phyloP scores from a whole-genome alignment of 2,888 invertebrate species.

The Dascillus cervinus region DNA sequence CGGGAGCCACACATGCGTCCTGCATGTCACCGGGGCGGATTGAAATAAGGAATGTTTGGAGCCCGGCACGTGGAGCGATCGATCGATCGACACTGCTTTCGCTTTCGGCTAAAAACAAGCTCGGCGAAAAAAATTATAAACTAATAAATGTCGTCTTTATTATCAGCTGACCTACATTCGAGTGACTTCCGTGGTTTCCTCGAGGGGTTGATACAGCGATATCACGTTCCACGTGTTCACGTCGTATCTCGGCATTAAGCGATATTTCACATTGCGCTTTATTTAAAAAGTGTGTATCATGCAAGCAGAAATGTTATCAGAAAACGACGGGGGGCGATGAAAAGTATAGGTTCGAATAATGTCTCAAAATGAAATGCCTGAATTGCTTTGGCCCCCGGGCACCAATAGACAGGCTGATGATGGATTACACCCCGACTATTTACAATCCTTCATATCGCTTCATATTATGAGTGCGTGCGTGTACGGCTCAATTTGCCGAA shows the following conservation, averaged over 20 bases:
- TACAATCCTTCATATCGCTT: constrained; percentile 15
- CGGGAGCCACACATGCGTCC: too few relatives aligned
- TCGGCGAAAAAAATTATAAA: too few relatives aligned
- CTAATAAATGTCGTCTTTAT: too few relatives aligned
- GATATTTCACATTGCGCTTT: too few relatives aligned
- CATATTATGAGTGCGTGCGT: constrained; percentile 9
- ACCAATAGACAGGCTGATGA: constrained; percentile 33
- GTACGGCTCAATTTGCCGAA: constrained; percentile 9
- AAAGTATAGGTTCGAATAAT: constrained; percentile 28
- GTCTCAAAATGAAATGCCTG: constrained; percentile 28
- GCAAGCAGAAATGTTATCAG: constrained; percentile 29
- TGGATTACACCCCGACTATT: constrained; percentile 27
- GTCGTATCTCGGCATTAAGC: neutral
- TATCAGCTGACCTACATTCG: neutral
- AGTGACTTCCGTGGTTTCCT: neutral
- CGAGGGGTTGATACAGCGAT: neutral
- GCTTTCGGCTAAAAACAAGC: too few relatives aligned
- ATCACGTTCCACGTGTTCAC: neutral
- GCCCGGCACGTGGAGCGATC: too few relatives aligned
- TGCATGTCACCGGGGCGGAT: too few relatives aligned
- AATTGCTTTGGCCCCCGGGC: constrained; percentile 29
- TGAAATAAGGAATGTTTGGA: too few relatives aligned
- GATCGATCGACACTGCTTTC: too few relatives aligned
- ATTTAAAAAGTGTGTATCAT: too few relatives aligned
- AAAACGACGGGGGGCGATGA: constrained; percentile 32